A percentile compares a stretch with the other conserved stretches of the same genome.
Conservation (phyloP, 2,888 invertebrate species). For the Nephrotoma guestfalica region DNA sequence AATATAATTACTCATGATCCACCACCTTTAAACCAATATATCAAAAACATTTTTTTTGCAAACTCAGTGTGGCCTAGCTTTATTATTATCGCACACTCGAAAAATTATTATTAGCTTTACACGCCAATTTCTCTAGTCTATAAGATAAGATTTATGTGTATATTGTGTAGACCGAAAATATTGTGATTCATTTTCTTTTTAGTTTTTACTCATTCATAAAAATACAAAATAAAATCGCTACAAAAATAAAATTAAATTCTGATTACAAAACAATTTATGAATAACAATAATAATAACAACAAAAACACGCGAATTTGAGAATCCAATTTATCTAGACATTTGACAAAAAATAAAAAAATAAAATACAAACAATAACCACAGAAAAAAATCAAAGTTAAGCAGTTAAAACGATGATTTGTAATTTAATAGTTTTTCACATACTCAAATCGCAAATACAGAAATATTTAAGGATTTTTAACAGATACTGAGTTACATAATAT, state of each 20-base stretch:
- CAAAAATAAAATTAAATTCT: neutral
- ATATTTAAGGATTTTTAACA: neutral
- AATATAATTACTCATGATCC: neutral
- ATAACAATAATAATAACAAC: neutral
- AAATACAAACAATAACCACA: neutral
- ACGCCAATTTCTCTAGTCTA: neutral
- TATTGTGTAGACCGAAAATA: neutral
- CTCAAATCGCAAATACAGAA: neutral
- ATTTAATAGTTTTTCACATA: neutral
- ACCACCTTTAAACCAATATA: neutral
- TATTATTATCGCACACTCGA: neutral
- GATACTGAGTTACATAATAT: neutral
- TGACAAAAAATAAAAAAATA: neutral
- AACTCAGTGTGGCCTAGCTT: neutral
- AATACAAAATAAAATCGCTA: neutral
- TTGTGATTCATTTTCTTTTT: neutral
- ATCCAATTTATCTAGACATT: neutral
- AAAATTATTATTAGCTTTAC: neutral
- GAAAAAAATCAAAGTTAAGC: neutral
- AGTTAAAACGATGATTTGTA: neutral
- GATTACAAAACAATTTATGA: neutral
- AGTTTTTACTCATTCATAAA: neutral
- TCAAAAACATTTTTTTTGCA: neutral
- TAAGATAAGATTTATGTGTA: neutral
- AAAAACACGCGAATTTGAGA: neutral